Evolutionary conservation across 2,113 vertebrate genomes (phyloP).

Genomic region (Okapia johnstoni): DNA sequence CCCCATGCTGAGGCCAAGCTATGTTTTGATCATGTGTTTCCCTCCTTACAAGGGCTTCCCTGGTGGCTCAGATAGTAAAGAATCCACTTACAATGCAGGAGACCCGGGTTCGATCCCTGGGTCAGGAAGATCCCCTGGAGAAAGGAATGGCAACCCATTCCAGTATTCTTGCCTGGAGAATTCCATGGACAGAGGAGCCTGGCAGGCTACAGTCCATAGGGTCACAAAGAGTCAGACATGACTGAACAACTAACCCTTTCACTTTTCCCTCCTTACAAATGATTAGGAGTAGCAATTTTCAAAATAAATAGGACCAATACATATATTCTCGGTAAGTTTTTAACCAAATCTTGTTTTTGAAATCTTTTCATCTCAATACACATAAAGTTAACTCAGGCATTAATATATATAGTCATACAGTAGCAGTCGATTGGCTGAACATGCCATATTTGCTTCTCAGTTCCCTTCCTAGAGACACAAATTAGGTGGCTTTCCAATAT

Average conservation of each 20-base stretch:
- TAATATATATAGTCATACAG: neutral
- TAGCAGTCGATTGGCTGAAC: neutral
- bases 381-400: neutral
- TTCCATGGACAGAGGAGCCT: neutral
- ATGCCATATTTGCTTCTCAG: neutral
- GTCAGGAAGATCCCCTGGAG: neutral
- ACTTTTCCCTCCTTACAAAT: neutral
- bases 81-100: neutral
- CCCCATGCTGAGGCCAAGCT: neutral
- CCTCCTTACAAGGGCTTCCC: neutral
- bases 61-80: neutral
- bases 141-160: neutral
- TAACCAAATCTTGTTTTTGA: neutral
- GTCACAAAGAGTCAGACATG: neutral
- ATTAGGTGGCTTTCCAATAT: neutral
- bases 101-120: neutral
- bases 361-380: neutral
- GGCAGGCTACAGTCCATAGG: neutral
- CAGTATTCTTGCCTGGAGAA: neutral
- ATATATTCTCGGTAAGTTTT: neutral
- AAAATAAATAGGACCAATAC: neutral
- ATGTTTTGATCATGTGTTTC: neutral
- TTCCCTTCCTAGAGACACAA: neutral
- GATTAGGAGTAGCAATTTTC: neutral
- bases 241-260: neutral